Evolutionary conservation across 2,113 vertebrate species (phyloP), one percentile per base, ranked within the genome.

Genomic region (Lucifuga dentata): DNA sequence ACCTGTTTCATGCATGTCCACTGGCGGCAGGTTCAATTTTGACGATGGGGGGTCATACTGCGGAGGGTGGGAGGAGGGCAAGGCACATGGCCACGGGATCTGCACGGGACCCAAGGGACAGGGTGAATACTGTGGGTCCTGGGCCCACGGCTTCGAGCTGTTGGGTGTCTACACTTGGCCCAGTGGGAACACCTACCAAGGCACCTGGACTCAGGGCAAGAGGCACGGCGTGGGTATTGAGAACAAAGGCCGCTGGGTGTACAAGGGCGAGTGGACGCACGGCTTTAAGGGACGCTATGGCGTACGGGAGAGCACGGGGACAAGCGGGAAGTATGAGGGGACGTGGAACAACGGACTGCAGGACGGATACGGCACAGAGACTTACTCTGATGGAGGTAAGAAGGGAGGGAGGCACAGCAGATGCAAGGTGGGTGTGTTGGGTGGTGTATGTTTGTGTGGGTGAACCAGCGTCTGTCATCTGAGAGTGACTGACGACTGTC

Each of bases 21-120:
- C 92, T 94, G 93, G 93, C 89, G 93, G 93, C 92, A 94, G 98
- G 95, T 99, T 99, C 96, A 97, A 99, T 94, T 99, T 99, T 97
- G 98, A 99, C 90, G 98, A 99, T 96, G 98, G 98, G 94, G 98
- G 98, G 94, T 98, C 98, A 91, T 99, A 99, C 93, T 99, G 98
- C 90, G 98, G 98, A 79, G 98, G 97, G 94, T 99, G 98, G 98
- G 96, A 98, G 89, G 97, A 98, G 90, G 98, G 97, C 91, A 98
- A 98, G 95, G 98, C 98, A 84, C 98, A 99, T 79, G 98, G 98
- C 91, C 96, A 98, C 55, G 98, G 98, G 87, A 96, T 99, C 91
- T 99, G 98, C 91, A 99, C 98, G 5, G 98, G 98, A 89, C 98
- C 98, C 57, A 98, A 98, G 91, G 97, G 98, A 88, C 98, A 99